These are phyloP conservation scores for Callipepla squamata DNA, from an alignment of 2,113 vertebrate species.

Conservation along the genomic window DNA sequence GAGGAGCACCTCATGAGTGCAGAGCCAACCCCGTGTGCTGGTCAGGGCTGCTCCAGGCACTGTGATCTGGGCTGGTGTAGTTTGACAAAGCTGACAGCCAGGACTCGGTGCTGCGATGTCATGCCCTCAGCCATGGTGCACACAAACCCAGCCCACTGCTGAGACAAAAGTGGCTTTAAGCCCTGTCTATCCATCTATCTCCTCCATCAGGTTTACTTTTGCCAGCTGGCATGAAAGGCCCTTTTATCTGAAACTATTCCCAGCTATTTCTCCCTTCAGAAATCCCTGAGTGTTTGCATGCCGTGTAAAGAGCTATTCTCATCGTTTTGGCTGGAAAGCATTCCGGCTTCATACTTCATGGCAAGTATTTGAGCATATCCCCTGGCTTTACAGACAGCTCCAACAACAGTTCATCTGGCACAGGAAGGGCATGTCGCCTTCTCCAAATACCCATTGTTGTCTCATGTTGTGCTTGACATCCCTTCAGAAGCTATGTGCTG, in stretches of 20 bases:
- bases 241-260: constrained; percentile 50
- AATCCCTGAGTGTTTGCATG: not conserved
- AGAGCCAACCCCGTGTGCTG: not conserved
- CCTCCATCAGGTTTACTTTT: constrained; percentile 39
- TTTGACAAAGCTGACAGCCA: constrained; percentile 39
- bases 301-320: constrained; percentile 26
- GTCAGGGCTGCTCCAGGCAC: not conserved
- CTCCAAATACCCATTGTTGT: not conserved
- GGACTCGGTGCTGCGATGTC: constrained; percentile 33
- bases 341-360: not conserved
- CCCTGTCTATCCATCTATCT: constrained; percentile 14
- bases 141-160: not conserved
- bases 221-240: constrained; percentile 17
- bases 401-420: not conserved
- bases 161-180: constrained; percentile 62
- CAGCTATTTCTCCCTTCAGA: constrained; percentile 47
- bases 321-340: not conserved
- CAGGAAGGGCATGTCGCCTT: not conserved
- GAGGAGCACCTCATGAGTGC: not conserved
- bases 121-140: constrained; percentile 6
- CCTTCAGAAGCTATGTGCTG: not conserved
- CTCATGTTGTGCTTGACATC: not conserved
- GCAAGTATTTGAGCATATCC: not conserved
- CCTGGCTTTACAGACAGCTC: not conserved
- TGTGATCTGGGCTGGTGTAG: constrained; percentile 16